These are phyloP conservation scores for Tricholaema leucomelas DNA, from an alignment of 2,113 vertebrate genomes.

Conservation along the genomic window DNA sequence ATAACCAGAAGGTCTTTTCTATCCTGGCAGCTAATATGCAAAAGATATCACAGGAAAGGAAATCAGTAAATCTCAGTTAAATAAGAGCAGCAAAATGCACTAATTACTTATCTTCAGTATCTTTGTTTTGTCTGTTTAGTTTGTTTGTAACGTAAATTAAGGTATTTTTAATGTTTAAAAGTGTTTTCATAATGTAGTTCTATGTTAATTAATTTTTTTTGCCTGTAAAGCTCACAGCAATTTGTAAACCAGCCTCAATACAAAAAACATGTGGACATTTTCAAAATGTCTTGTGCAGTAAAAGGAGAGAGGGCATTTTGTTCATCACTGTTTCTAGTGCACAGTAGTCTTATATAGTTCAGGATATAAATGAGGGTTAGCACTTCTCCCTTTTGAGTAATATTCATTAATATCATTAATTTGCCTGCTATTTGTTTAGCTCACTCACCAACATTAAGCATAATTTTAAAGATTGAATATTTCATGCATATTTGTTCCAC, in stretches of 20 bases:
- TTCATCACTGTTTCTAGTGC: neutral
- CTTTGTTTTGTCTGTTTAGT: neutral
- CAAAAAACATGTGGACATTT: neutral
- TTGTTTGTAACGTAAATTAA: neutral
- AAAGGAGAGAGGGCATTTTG: rapidly evolving
- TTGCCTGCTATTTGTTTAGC: neutral
- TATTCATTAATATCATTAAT: neutral
- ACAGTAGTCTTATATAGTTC: neutral
- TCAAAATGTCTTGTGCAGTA: neutral
- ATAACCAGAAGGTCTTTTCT: neutral
- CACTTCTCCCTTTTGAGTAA: neutral
- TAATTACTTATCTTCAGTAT: neutral
- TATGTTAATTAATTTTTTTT: neutral
- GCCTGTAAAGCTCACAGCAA: neutral
- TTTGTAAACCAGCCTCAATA: neutral
- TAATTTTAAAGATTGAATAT: neutral
- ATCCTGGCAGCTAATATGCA: neutral
- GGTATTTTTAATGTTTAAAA: neutral
- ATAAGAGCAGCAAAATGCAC: neutral
- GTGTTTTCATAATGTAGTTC: neutral
- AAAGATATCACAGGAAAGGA: neutral
- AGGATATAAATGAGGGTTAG: neutral
- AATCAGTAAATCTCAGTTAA: neutral
- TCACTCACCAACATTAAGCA: neutral
- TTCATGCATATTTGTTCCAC: neutral